Percentiles rank a stretch among this genome's conserved stretches.
phyloP scores from a whole-genome alignment of 2,797 vertebrate genomes.

The Cygnus olor region DNA sequence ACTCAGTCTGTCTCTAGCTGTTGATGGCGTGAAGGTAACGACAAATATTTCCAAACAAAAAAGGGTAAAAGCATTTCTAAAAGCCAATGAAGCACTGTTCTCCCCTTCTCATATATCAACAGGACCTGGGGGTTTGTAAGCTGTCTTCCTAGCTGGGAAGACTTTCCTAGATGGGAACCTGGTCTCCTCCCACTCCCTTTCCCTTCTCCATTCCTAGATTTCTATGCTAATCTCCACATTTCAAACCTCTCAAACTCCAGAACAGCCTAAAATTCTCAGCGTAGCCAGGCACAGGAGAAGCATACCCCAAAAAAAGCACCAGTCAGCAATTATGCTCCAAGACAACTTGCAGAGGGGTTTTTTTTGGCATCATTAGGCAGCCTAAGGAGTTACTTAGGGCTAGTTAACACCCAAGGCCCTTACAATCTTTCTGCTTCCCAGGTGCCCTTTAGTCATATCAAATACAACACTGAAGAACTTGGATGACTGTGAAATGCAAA shows the following conservation, averaged over 20 bases:
- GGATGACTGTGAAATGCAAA: constrained; percentile 19
- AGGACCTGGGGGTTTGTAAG: not conserved
- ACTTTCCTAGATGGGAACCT: not conserved
- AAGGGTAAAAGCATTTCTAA: not conserved
- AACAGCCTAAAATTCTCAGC: not conserved
- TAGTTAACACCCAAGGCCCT: not conserved
- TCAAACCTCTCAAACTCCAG: not conserved
- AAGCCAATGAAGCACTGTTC: not conserved
- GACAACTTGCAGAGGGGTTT: not conserved
- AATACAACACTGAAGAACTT: not conserved
- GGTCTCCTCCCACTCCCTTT: not conserved
- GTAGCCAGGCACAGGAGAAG: not conserved
- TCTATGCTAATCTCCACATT: not conserved
- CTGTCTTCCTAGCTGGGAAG: not conserved
- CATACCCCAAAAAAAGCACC: not conserved
- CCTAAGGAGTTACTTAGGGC: not conserved
- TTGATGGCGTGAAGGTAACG: not conserved
- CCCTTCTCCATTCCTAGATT: not conserved
- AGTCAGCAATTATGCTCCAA: not conserved
- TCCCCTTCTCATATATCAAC: not conserved
- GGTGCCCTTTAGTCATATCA: not conserved
- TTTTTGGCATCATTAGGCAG: not conserved
- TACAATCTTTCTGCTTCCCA: not conserved
- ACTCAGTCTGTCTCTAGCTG: not conserved
- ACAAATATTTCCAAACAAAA: not conserved